Percentiles rank a stretch among this genome's conserved stretches.
These are phyloP conservation scores for Lingula anatina DNA, from an alignment of 2,888 invertebrate genomes.

Conservation along the genomic window DNA sequence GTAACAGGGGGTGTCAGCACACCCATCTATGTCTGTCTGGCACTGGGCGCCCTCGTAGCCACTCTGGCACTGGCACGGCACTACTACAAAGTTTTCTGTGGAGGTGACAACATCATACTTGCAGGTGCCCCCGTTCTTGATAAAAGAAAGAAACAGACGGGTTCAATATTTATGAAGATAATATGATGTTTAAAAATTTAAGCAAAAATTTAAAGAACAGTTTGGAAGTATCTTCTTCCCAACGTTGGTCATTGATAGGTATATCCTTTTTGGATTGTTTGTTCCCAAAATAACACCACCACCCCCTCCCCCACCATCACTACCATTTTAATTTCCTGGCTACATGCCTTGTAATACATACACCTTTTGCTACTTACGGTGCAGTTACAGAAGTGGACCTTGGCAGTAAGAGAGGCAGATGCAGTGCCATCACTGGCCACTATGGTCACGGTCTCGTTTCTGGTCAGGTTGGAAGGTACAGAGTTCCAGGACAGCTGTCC, in stretches of 20 bases:
- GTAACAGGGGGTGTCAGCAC: conserved; percentile 20
- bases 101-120: conserved; percentile 13
- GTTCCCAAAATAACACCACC: too few relatives aligned
- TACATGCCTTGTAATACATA: too few relatives aligned
- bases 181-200: too few relatives aligned
- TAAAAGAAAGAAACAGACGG: too few relatives aligned
- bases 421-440: conserved; percentile 18
- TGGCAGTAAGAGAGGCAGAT: conserved; percentile 15
- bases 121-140: conserved; percentile 21
- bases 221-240: too few relatives aligned
- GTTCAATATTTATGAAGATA: too few relatives aligned
- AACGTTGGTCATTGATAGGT: too few relatives aligned
- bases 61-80: conserved; percentile 20
- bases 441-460: conserved; percentile 12
- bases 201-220: too few relatives aligned
- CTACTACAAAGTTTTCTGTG: conserved; percentile 13
- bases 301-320: too few relatives aligned
- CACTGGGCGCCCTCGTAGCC: conserved; percentile 21
- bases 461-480: conserved; percentile 12
- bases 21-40: conserved; percentile 24
- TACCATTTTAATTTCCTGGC: too few relatives aligned
- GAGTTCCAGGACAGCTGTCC: conserved; percentile 12
- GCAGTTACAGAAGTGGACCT: conserved; percentile 22
- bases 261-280: too few relatives aligned
- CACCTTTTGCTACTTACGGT: too few relatives aligned